Conservation (phyloP, 2,888 invertebrate genomes). For the Cheilosia soror region DNA sequence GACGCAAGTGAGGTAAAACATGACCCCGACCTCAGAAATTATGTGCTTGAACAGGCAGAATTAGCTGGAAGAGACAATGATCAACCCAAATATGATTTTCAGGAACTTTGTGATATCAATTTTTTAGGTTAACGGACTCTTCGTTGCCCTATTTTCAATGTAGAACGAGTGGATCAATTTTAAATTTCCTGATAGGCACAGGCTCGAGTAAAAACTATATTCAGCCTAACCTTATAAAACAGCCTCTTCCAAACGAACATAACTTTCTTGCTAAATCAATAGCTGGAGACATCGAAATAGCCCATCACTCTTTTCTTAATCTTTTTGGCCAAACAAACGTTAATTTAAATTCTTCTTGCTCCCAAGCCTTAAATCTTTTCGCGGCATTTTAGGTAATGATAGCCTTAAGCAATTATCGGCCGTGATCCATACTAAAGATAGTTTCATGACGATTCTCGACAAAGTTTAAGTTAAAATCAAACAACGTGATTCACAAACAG, state of each 20-base stretch:
- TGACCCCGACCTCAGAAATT: conserved; percentile 19
- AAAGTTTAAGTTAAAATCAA: conserved; percentile 9
- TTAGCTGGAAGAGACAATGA: not conserved
- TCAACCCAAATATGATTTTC: not conserved
- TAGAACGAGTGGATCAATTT: no score
- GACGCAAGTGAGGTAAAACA: conserved; percentile 16
- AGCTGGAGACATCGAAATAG: conserved; percentile 21
- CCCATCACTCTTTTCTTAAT: conserved; percentile 9
- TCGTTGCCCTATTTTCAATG: not conserved
- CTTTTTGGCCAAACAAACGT: conserved; percentile 21
- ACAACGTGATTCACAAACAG: no score
- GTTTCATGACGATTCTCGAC: conserved; percentile 9
- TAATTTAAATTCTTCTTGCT: conserved; percentile 4
- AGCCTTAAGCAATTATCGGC: conserved; percentile 3
- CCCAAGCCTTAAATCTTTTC: not conserved
- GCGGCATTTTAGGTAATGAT: not conserved
- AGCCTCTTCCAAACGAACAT: conserved; percentile 16
- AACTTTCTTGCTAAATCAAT: conserved; percentile 9
- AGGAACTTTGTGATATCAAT: conserved; percentile 26
- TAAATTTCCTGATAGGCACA: conserved; percentile 2
- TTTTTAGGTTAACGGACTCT: conserved; percentile 47
- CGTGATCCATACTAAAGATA: not conserved
- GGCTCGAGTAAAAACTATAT: conserved; percentile 27
- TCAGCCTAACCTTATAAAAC: conserved; percentile 6
- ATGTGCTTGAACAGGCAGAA: conserved; percentile 5